Evolutionary conservation across 2,113 vertebrate genomes (phyloP).

Genomic region (Heterotis niloticus): DNA sequence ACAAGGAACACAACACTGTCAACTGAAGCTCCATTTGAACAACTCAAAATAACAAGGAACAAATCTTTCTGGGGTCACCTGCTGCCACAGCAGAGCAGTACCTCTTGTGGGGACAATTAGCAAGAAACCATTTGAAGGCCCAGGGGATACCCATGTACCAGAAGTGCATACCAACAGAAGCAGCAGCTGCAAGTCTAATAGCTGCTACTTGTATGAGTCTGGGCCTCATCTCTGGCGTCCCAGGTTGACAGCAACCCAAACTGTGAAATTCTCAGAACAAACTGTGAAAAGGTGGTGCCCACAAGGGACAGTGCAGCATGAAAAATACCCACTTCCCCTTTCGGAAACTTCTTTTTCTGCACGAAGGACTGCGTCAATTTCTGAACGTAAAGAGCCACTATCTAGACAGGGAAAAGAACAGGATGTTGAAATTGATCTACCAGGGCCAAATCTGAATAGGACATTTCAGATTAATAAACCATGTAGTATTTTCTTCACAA

Average conservation of each 20-base stretch:
- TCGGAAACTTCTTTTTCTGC: too few species aligned
- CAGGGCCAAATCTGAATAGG: too few species aligned
- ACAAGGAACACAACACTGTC: not conserved
- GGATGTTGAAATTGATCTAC: not conserved
- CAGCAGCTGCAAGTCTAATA: too few species aligned
- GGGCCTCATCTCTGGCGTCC: too few species aligned
- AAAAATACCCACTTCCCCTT: too few species aligned
- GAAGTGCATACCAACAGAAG: not conserved
- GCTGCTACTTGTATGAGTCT: too few species aligned
- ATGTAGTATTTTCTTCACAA: too few species aligned
- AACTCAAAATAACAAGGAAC: not conserved
- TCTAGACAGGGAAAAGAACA: not conserved
- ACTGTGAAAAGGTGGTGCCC: too few species aligned
- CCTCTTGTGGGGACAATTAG: slow-evolving; percentile 7
- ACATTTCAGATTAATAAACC: too few species aligned
- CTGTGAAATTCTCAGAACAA: too few species aligned
- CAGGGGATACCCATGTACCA: not conserved
- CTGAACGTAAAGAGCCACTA: not conserved
- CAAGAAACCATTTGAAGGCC: slow-evolving; percentile 15
- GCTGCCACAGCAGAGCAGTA: not conserved
- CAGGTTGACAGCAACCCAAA: too few species aligned
- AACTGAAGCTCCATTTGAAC: not conserved
- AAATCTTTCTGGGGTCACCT: slow-evolving; percentile 8
- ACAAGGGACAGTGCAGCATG: too few species aligned
- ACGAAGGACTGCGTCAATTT: not conserved